Evolutionary conservation across 2,113 vertebrate species (phyloP).

Genomic region (Orycteropus afer): DNA sequence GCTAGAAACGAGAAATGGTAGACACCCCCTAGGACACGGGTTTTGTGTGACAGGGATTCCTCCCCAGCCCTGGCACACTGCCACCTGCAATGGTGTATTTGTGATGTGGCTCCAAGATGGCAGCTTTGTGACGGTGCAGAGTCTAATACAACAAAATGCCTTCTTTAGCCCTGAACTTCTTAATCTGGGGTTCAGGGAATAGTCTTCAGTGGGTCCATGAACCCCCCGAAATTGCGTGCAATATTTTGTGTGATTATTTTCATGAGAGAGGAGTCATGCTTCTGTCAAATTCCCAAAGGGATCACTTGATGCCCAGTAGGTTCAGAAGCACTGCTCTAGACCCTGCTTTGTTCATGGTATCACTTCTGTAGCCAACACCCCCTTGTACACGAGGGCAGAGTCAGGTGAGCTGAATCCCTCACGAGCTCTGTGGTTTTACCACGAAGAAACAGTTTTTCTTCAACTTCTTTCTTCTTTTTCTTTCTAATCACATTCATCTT

Average conservation of each 20-base stretch:
- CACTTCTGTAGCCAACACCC: neutral
- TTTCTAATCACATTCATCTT: slow-evolving; percentile 10
- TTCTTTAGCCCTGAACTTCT: neutral
- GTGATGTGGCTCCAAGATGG: neutral
- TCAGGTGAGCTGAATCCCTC: neutral
- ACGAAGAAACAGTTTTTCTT: slow-evolving; percentile 2
- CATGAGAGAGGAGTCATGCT: neutral
- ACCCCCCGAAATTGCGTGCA: neutral
- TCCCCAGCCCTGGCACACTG: accelerated
- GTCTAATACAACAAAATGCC: neutral
- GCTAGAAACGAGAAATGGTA: neutral
- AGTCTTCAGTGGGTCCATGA: neutral
- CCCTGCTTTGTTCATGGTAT: neutral
- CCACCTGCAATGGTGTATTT: no score
- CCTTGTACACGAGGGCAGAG: neutral
- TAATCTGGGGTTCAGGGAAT: neutral
- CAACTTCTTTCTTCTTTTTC: neutral
- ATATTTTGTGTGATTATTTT: neutral
- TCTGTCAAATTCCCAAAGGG: neutral
- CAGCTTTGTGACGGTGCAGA: neutral
- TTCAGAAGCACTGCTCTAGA: neutral
- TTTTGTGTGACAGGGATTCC: accelerated
- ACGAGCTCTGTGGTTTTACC: neutral
- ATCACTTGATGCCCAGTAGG: neutral
- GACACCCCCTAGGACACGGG: neutral